Conservation (phyloP, 1,140 invertebrate species). For the Drosophila punjabiensis region DNA sequence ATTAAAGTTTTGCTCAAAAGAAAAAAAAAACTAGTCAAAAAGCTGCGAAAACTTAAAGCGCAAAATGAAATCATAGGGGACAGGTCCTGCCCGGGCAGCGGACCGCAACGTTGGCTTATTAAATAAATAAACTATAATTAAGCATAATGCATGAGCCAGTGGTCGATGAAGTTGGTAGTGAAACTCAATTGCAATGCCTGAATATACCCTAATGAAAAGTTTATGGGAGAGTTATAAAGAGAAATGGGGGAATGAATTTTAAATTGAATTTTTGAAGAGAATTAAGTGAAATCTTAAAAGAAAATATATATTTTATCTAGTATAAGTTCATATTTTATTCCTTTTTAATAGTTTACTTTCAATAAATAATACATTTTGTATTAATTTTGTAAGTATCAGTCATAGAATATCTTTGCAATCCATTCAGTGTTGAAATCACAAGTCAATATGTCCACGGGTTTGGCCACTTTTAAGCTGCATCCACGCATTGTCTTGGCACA, state of each 20-base stretch:
- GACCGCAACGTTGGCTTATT: slow-evolving; percentile 57
- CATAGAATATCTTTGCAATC: background rate
- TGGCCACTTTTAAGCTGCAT: slow-evolving; percentile 27
- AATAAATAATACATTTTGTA: no score
- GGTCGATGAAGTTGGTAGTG: slow-evolving; percentile 25
- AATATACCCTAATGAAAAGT: slow-evolving; percentile 10
- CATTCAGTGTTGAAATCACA: slow-evolving; percentile 19
- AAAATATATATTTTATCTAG: background rate
- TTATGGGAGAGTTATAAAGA: background rate
- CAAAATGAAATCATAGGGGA: slow-evolving; percentile 54
- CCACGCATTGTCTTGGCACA: slow-evolving; percentile 55
- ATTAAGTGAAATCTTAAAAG: background rate
- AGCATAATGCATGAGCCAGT: slow-evolving; percentile 31
- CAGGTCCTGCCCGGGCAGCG: slow-evolving; percentile 7
- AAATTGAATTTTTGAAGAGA: background rate
- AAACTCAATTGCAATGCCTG: slow-evolving; percentile 23
- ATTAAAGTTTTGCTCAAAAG: slow-evolving; percentile 64
- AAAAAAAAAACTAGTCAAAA: slow-evolving; percentile 41
- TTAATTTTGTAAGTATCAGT: background rate
- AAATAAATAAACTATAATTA: slow-evolving; percentile 78
- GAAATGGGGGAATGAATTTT: background rate
- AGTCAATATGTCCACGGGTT: slow-evolving; percentile 23
- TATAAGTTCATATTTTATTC: background rate
- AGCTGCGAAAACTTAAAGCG: slow-evolving; percentile 74
- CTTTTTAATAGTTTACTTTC: no score